Evolutionary conservation across 2,113 vertebrate species (phyloP).

Genomic region (Dendropsophus ebraccatus): DNA sequence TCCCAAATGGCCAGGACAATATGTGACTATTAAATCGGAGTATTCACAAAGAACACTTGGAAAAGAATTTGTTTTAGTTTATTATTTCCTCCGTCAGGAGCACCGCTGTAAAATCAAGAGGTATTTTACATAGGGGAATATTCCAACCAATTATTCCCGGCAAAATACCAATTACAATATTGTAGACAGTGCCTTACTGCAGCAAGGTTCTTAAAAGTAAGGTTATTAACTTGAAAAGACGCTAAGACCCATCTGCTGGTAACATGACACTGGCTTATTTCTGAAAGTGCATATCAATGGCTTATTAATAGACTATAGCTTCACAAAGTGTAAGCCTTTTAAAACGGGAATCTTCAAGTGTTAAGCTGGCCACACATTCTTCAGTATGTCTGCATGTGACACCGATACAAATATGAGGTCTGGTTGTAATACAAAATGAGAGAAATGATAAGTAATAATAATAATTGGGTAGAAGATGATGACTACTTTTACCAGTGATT

Average conservation of each 20-base stretch:
- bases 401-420: not conserved
- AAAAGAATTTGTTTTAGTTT: conserved; percentile 45
- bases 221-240: conserved; percentile 50
- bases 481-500: not conserved
- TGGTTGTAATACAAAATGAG: not conserved
- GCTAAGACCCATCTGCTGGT: conserved; percentile 32
- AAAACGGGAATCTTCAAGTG: conserved; percentile 9
- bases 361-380: not conserved
- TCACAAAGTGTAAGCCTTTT: conserved; percentile 5
- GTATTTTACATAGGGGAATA: conserved; percentile 38
- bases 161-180: conserved; percentile 36
- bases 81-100: conserved; percentile 28
- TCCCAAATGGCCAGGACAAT: conserved; percentile 31
- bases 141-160: conserved; percentile 48
- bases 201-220: conserved; percentile 24
- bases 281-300: conserved; percentile 12
- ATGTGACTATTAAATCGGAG: conserved; percentile 41
- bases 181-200: not conserved
- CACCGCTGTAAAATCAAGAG: conserved; percentile 17
- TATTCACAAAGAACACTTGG: conserved; percentile 5
- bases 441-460: not conserved
- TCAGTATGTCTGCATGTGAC: not conserved
- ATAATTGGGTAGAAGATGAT: not conserved
- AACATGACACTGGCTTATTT: conserved; percentile 42
- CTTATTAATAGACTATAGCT: conserved; percentile 9